Conservation (phyloP, 2,113 vertebrate species). For the Ophthalmotilapia sp. region DNA sequence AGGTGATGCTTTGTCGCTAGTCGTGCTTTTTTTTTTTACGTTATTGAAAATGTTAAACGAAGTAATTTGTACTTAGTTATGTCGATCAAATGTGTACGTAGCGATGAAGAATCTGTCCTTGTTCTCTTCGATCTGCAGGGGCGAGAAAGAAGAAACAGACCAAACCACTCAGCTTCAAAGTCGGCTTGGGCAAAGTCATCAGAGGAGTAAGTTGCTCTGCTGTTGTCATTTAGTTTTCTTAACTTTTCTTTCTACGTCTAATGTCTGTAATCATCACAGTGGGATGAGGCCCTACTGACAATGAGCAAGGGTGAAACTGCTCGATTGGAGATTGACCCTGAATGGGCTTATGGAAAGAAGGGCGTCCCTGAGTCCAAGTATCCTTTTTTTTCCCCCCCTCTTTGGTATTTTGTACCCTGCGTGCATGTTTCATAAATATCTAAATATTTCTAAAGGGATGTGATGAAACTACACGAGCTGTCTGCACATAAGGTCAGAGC, state of each 20-base stretch:
- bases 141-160: conserved; percentile 91
- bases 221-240: background rate
- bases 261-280: conserved; percentile 61
- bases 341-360: conserved; percentile 95
- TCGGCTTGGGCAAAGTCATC: conserved; percentile 91
- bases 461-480: background rate
- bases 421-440: background rate
- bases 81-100: fast-evolving
- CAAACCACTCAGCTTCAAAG: conserved; percentile 93
- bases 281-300: conserved; percentile 90
- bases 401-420: fast-evolving
- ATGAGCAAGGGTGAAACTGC: conserved; percentile 98
- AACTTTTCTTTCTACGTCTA: background rate
- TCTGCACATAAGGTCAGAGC: fast-evolving
- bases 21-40: too few relatives aligned
- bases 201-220: conserved; percentile 79
- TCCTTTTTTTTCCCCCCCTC: conserved; percentile 71
- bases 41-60: background rate
- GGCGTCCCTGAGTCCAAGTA: conserved; percentile 94
- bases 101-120: too few relatives aligned
- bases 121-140: conserved; percentile 61
- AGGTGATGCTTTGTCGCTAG: background rate
- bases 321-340: conserved; percentile 88
- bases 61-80: background rate
- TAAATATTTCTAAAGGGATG: background rate